Conservation (phyloP, 2,113 vertebrate species). For the Dasyurus viverrinus region DNA sequence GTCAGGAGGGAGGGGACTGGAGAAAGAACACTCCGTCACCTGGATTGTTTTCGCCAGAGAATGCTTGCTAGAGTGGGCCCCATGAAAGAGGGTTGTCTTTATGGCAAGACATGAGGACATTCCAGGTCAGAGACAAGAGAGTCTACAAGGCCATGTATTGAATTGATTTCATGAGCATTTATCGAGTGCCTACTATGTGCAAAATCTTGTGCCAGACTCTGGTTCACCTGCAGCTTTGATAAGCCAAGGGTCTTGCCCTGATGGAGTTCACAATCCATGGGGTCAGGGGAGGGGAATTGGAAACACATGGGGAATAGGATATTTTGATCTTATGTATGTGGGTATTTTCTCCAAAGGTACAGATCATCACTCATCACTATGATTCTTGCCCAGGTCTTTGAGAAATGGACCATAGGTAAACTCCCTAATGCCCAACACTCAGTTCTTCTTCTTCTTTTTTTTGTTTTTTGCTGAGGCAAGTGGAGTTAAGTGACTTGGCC, state of each 20-base stretch:
- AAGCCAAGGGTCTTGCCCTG: not conserved
- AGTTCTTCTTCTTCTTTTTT: too few relatives aligned
- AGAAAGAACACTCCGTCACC: conserved; percentile 34
- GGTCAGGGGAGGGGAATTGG: not conserved
- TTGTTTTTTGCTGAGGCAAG: too few relatives aligned
- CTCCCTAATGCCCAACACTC: not conserved
- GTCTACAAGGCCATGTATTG: not conserved
- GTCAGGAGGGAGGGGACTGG: not conserved
- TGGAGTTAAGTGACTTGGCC: too few relatives aligned
- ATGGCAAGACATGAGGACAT: conserved; percentile 41
- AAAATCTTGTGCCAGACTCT: not conserved
- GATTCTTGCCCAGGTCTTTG: not conserved
- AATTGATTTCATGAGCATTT: not conserved
- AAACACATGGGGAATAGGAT: not conserved
- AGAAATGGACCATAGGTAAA: not conserved
- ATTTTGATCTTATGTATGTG: not conserved
- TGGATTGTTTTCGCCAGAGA: conserved; percentile 23
- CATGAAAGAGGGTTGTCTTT: conserved; percentile 47
- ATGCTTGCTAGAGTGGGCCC: conserved; percentile 46
- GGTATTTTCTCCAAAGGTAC: not conserved
- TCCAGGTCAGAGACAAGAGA: conserved; percentile 7
- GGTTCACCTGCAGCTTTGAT: not conserved
- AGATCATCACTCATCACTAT: not conserved
- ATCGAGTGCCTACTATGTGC: not conserved
- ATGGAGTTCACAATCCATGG: not conserved